A percentile compares a stretch with the other conserved stretches of the same genome.
Evolutionary conservation across 2,113 vertebrate genomes (phyloP).

Genomic region (Apteryx owenii): DNA sequence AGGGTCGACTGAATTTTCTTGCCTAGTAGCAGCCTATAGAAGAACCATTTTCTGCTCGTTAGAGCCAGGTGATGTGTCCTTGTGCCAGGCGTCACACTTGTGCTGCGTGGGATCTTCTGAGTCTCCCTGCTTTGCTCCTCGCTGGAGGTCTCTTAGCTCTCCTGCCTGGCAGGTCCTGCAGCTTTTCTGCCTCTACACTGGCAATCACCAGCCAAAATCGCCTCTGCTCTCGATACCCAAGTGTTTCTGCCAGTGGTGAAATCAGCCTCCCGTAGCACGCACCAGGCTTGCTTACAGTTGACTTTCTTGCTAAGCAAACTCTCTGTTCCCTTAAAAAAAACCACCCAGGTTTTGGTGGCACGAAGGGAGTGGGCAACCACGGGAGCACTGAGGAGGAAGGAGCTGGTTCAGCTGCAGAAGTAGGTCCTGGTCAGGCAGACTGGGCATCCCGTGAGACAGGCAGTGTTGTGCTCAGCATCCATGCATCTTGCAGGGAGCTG

Average conservation of each 20-base stretch:
- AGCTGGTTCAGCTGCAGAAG: background rate
- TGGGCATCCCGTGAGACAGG: background rate
- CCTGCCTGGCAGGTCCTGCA: background rate
- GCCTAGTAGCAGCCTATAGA: background rate
- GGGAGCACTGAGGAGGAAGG: background rate
- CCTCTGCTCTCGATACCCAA: background rate
- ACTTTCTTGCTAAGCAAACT: constrained; percentile 10
- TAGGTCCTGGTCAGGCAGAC: background rate
- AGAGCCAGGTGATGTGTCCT: background rate
- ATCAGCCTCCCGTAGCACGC: background rate
- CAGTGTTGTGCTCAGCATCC: background rate
- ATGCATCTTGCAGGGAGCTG: background rate
- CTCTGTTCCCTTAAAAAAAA: background rate
- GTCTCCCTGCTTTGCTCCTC: no score
- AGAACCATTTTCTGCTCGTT: background rate
- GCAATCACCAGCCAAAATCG: background rate
- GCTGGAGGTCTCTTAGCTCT: background rate
- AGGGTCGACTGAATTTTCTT: background rate
- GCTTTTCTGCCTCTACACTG: background rate
- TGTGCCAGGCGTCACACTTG: no score
- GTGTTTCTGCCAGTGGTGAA: constrained; percentile 10
- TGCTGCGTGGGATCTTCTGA: background rate
- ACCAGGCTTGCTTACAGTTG: background rate
- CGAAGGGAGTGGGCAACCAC: background rate
- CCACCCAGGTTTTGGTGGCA: background rate